phyloP scores from a whole-genome alignment of 2,113 vertebrate genomes.

The Myanophis thanlyinensis region DNA sequence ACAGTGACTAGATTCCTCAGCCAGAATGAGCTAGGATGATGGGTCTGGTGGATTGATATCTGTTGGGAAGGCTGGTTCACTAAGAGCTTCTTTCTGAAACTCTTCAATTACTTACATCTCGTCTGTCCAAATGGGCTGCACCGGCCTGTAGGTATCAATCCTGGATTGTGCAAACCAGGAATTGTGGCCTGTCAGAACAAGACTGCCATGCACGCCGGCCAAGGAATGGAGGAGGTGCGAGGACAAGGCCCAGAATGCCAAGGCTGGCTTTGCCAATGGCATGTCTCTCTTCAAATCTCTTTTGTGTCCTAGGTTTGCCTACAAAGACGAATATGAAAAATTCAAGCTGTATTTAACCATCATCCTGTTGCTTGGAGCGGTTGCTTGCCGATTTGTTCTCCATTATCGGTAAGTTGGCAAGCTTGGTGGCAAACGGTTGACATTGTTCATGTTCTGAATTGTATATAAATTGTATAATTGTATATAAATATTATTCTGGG shows the following conservation, averaged over 20 bases:
- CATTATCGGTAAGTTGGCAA: conserved; percentile 83
- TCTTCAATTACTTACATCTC: not conserved
- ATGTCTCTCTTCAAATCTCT: not conserved
- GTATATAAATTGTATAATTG: no score
- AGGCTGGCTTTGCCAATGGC: not conserved
- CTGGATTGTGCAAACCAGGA: not conserved
- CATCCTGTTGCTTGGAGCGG: conserved; percentile 91
- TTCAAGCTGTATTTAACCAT: conserved; percentile 98
- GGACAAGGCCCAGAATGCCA: not conserved
- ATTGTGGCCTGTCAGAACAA: not conserved
- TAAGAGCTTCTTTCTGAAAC: not conserved
- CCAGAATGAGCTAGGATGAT: not conserved
- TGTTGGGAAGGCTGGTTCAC: not conserved
- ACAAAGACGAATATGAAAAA: conserved; percentile 99
- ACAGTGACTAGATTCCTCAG: not conserved
- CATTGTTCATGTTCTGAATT: not conserved
- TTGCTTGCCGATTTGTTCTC: conserved; percentile 89
- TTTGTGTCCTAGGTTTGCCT: conserved; percentile 82
- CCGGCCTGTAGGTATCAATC: not conserved
- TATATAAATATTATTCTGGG: not conserved
- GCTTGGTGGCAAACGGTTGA: not conserved
- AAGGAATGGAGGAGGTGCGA: not conserved
- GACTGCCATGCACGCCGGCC: not conserved
- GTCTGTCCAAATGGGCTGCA: not conserved
- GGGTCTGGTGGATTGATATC: not conserved